Evolutionary conservation across 1,140 invertebrate species (phyloP), one percentile per base, ranked within the genome.

Genomic region (Scaptomyza graminum): DNA sequence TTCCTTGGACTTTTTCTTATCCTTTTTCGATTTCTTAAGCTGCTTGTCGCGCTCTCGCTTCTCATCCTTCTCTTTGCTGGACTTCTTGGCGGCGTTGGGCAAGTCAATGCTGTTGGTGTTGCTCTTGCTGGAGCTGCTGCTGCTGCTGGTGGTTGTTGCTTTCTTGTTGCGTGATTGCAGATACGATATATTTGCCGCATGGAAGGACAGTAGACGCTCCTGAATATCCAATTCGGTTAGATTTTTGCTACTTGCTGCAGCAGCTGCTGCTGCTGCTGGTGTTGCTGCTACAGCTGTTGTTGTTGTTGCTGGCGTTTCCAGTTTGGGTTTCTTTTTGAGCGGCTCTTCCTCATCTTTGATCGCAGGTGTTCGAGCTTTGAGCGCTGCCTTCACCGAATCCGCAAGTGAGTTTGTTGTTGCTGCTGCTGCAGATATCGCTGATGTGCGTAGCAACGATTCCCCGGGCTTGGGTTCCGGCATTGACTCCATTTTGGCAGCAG

Each of bases 101-200:
- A 66, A 5, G 41, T 81, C 76, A 1, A 28, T 75, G 25, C 25
- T 55, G 25, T 51, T 76, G 66, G 41, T 69, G 54, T 50, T 70
- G 71, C 31, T 16, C 34, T 52, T 11, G 64, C 69, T 22, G 44
- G 50, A 31, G 15, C 22, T 50, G 52, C 52, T 50, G 52, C 52
- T 16, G 56, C 49, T 11, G 50, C 22, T 13, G 50, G 28, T 47
- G 63, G 56, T 56, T 15, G 62, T 73, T 5, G 79, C 92, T 70
- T 94, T 94, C 55, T 94, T 94, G 52, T 94, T 94, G 55, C 93
- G 92, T 9, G 93, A 94, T 72, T 94, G 93, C 34, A 94, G 69
- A 51, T 94, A 93, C 16, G 92, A 92, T 69, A 94, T 94, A 71
- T 94, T 94, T 67, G 93, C 93, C 1, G 93, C 93, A 74, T 94